phyloP scores from a whole-genome alignment of 2,888 invertebrate species.

The Agrochola lychnidis region DNA sequence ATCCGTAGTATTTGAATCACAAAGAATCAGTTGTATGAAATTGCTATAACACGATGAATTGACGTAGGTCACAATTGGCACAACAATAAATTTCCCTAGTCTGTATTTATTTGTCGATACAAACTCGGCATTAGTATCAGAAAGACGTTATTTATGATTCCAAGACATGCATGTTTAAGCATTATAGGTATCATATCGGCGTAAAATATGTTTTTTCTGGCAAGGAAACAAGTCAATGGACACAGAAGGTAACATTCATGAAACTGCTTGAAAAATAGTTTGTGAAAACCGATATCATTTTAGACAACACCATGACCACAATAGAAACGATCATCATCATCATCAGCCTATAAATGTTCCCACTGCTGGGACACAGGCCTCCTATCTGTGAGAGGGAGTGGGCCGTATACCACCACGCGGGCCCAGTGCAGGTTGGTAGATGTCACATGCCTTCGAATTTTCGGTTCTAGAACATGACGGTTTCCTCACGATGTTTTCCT shows the following conservation, averaged over 20 bases:
- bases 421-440: too few species aligned
- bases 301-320: too few species aligned
- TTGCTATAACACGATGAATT: neutral
- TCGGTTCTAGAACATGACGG: too few species aligned
- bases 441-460: too few species aligned
- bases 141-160: conserved; percentile 4
- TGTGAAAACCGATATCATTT: too few species aligned
- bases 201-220: neutral
- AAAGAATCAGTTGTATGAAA: neutral
- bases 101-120: conserved; percentile 1
- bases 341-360: too few species aligned
- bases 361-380: too few species aligned
- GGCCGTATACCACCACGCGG: too few species aligned
- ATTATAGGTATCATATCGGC: neutral
- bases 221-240: conserved; percentile 1
- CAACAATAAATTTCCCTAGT: neutral
- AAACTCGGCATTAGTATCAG: neutral
- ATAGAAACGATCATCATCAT: too few species aligned
- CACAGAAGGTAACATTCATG: neutral
- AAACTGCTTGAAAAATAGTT: neutral
- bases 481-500: too few species aligned
- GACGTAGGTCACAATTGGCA: neutral
- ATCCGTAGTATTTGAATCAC: neutral
- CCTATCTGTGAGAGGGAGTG: too few species aligned
- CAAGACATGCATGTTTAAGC: conserved; percentile 6